phyloP scores from a whole-genome alignment of 2,888 invertebrate genomes.

The Monopis laevigella region DNA sequence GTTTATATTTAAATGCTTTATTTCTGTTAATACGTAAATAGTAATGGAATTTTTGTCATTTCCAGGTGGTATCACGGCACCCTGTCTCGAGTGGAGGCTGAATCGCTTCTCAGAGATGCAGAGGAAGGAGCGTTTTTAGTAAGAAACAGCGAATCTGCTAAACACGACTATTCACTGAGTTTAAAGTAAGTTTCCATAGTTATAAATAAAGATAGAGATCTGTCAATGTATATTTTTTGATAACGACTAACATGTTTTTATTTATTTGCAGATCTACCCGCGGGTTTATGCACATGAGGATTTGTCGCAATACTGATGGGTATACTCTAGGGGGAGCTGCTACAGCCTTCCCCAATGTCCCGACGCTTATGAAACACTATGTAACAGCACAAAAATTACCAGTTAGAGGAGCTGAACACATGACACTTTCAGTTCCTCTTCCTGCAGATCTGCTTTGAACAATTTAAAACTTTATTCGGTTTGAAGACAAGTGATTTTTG shows the following conservation, averaged over 20 bases:
- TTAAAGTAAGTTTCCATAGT: conserved; percentile 79
- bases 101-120: conserved; percentile 82
- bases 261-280: conserved; percentile 80
- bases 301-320: conserved; percentile 81
- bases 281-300: conserved; percentile 98
- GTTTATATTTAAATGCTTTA: not conserved
- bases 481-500: too few species aligned
- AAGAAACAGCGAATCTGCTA: conserved; percentile 92
- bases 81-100: conserved; percentile 90
- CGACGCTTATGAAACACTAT: conserved; percentile 95
- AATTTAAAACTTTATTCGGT: too few species aligned
- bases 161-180: conserved; percentile 93
- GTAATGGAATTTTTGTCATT: conserved; percentile 10
- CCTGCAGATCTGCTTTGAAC: conserved; percentile 80
- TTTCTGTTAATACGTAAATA: too few species aligned
- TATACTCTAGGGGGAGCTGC: conserved; percentile 94
- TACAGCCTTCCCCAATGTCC: conserved; percentile 90
- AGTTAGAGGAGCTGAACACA: conserved; percentile 95
- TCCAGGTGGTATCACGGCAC: conserved; percentile 95
- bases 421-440: conserved; percentile 92
- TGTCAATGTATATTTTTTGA: too few species aligned
- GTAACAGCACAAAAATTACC: conserved; percentile 89
- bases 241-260: conserved; percentile 4
- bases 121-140: conserved; percentile 95
- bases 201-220: too few species aligned